Evolutionary conservation across 2,113 vertebrate genomes (phyloP).

Genomic region (Cnemophilus loriae): DNA sequence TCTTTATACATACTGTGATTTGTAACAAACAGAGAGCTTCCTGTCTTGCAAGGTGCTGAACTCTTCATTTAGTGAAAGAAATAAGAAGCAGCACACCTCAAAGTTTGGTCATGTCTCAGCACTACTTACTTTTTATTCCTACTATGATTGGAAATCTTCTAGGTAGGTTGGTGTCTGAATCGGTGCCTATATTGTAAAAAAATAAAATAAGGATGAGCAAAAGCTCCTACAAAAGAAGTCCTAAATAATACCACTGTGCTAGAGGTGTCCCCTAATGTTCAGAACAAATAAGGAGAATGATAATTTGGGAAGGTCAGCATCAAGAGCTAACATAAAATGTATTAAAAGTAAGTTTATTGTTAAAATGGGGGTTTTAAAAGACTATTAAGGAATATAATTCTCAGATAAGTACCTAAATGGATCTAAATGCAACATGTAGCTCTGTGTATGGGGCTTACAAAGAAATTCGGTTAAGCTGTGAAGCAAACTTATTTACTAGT

Average conservation of each 20-base stretch:
- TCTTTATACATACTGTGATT: neutral
- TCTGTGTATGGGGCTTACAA: neutral
- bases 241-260: neutral
- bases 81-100: neutral
- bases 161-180: neutral
- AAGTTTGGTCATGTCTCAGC: neutral
- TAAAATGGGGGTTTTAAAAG: neutral
- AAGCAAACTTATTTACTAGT: neutral
- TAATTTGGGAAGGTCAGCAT: neutral
- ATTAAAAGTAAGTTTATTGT: neutral
- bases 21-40: neutral
- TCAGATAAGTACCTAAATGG: neutral
- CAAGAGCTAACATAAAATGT: neutral
- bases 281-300: neutral
- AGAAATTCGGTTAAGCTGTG: neutral
- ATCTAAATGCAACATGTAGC: neutral
- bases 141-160: neutral
- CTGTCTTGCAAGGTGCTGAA: neutral
- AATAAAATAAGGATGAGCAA: neutral
- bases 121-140: neutral
- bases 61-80: neutral
- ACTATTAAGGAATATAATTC: neutral
- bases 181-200: neutral
- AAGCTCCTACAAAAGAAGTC: neutral
- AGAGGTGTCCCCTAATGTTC: neutral